These are phyloP conservation scores for Cossypha polioptera DNA, from an alignment of 2,797 vertebrate species.

Conservation along the genomic window DNA sequence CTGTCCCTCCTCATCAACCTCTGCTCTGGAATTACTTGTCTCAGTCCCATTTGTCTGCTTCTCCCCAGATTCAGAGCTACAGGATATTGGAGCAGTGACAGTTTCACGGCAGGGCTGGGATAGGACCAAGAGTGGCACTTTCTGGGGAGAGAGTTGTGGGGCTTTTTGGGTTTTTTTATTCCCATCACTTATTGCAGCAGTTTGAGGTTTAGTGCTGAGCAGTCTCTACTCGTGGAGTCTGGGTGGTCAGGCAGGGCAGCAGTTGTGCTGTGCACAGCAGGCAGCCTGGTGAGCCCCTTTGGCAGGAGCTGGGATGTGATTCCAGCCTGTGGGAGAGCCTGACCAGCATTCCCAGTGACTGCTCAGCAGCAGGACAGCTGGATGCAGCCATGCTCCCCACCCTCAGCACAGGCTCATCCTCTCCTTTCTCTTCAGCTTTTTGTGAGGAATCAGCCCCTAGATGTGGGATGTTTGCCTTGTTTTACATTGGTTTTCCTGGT, in stretches of 20 bases:
- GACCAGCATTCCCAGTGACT: not conserved
- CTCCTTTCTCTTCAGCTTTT: not conserved
- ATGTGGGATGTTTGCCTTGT: fast-evolving
- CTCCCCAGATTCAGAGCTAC: not conserved
- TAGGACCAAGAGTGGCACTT: not conserved
- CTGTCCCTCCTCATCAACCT: not conserved
- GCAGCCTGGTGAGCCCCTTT: not conserved
- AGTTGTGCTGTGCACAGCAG: not conserved
- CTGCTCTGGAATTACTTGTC: not conserved
- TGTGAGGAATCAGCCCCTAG: not conserved
- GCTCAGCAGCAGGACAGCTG: fast-evolving
- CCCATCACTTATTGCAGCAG: not conserved
- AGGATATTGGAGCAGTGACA: not conserved
- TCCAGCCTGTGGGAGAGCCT: not conserved
- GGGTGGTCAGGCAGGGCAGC: not conserved
- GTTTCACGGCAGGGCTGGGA: not conserved
- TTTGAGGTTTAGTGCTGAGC: not conserved
- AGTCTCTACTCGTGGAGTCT: not conserved
- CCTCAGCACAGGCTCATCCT: fast-evolving
- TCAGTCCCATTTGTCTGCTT: not conserved
- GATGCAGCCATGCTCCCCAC: fast-evolving
- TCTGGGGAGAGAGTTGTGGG: not conserved
- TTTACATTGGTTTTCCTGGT: not conserved
- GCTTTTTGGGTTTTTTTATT: not conserved
- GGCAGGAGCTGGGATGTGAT: not conserved